Evolutionary conservation across 2,113 vertebrate genomes (phyloP).

Genomic region (Mungos mungo): DNA sequence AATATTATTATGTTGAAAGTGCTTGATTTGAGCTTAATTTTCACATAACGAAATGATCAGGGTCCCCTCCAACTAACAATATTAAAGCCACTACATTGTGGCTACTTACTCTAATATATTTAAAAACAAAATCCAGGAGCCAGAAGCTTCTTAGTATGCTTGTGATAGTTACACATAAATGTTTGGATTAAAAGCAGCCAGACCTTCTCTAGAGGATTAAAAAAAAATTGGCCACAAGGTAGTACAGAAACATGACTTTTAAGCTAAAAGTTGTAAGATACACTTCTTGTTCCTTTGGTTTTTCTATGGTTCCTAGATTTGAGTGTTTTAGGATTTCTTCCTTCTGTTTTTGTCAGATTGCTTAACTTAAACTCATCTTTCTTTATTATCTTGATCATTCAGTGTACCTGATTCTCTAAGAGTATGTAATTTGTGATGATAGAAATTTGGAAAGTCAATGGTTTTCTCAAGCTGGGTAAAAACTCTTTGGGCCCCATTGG

Average conservation of each 20-base stretch:
- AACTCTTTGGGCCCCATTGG: not conserved
- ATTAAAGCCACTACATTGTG: not conserved
- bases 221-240: not conserved
- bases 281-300: not conserved
- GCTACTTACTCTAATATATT: not conserved
- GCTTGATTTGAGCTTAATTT: not conserved
- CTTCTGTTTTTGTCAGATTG: not conserved
- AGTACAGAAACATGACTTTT: not conserved
- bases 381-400: not conserved
- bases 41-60: not conserved
- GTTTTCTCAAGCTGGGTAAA: not conserved
- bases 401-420: not conserved
- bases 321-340: not conserved
- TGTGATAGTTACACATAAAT: not conserved
- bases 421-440: not conserved
- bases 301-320: not conserved
- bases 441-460: not conserved
- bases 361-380: not conserved
- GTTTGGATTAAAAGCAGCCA: not conserved
- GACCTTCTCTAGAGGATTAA: not conserved
- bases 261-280: not conserved
- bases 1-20: not conserved
- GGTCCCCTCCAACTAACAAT: not conserved
- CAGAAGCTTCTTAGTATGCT: not conserved
- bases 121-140: not conserved